Evolutionary conservation across 2,113 vertebrate species (phyloP).

Genomic region (Xiphorhynchus elegans): DNA sequence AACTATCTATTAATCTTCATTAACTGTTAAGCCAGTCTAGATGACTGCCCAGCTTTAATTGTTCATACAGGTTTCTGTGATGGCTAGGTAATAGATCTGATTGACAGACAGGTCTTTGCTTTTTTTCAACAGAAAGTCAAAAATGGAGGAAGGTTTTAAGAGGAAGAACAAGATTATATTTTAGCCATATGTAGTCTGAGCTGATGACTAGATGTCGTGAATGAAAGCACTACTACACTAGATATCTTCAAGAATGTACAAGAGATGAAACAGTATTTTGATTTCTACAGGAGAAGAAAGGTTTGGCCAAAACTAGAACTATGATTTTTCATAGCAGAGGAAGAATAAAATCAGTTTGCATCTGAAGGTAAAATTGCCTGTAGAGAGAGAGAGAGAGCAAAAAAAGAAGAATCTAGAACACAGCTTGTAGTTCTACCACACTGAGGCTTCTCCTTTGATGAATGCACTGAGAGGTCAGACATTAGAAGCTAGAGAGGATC

Average conservation of each 20-base stretch:
- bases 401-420: neutral
- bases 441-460: neutral
- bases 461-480: neutral
- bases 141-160: neutral
- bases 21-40: neutral
- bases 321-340: neutral
- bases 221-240: neutral
- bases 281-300: neutral
- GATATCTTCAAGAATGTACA: neutral
- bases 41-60: neutral
- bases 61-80: neutral
- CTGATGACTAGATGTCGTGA: neutral
- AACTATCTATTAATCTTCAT: neutral
- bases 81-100: neutral
- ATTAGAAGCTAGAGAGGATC: neutral
- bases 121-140: neutral
- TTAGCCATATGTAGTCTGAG: neutral
- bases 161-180: neutral
- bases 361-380: neutral
- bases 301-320: neutral
- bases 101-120: neutral
- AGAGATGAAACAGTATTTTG: neutral
- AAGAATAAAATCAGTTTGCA: neutral
- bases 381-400: neutral
- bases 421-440: neutral